Percentiles rank a stretch among this genome's conserved stretches.
Evolutionary conservation across 30 jellyfish, hydroid and myxozoan genomes (phyloP).

Genomic region (Nemopilema nomurai): DNA sequence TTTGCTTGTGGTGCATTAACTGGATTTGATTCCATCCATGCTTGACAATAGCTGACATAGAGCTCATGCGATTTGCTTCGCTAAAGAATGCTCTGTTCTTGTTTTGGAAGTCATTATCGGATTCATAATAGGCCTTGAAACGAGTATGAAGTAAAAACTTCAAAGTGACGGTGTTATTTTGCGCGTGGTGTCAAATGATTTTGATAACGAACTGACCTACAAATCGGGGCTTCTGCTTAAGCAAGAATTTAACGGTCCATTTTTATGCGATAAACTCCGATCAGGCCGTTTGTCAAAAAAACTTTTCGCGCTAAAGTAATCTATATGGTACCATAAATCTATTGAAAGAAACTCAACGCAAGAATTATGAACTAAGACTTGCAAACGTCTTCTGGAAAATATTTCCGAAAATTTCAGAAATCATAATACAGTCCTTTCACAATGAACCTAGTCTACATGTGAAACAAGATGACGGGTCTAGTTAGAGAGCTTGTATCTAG

Average conservation of each 20-base stretch:
- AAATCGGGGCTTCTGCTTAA: background rate
- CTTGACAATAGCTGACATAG: background rate
- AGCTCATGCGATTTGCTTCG: background rate
- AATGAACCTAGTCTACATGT: too few relatives aligned
- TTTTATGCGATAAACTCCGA: background rate
- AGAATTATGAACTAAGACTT: too few relatives aligned
- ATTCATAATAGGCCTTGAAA: background rate
- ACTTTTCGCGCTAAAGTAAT: too few relatives aligned
- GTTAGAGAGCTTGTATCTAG: too few relatives aligned
- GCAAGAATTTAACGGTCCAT: background rate
- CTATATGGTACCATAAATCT: too few relatives aligned
- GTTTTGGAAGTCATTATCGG: background rate
- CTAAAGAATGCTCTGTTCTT: background rate
- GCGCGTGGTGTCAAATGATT: background rate
- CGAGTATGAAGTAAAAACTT: background rate
- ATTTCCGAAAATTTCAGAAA: too few relatives aligned
- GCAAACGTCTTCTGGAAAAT: too few relatives aligned
- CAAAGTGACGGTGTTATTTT: background rate
- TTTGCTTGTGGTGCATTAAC: background rate
- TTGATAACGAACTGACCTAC: background rate
- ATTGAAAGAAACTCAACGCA: too few relatives aligned
- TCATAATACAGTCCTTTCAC: too few relatives aligned
- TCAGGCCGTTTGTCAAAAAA: too few relatives aligned
- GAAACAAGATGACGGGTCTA: too few relatives aligned
- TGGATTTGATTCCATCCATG: background rate